Conservation (phyloP, 2,797 vertebrate species). For the Enteromius treurensis region DNA sequence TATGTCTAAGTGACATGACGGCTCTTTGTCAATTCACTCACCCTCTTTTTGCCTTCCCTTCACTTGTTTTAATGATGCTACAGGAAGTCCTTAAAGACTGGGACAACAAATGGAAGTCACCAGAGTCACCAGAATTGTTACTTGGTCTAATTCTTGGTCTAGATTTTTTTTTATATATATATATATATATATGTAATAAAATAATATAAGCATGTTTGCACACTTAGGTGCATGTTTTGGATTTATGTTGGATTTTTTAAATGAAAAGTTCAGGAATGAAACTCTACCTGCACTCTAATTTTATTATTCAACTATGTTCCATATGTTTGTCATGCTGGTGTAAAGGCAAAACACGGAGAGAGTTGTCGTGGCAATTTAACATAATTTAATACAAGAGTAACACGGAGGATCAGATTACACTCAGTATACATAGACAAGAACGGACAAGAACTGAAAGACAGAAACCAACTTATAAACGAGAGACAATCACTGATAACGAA, state of each 20-base stretch:
- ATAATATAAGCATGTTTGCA: not conserved
- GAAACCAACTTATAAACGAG: too few relatives aligned
- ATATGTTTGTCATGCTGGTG: not conserved
- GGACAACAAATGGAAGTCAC: not conserved
- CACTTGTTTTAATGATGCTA: not conserved
- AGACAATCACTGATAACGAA: too few relatives aligned
- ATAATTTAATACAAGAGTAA: too few relatives aligned
- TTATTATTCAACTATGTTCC: not conserved
- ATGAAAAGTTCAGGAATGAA: not conserved
- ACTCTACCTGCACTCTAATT: not conserved
- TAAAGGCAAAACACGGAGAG: too few relatives aligned
- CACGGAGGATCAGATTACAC: too few relatives aligned
- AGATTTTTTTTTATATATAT: not conserved
- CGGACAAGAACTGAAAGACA: too few relatives aligned
- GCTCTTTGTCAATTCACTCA: constrained; percentile 24
- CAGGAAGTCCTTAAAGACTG: not conserved
- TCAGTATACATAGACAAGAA: too few relatives aligned
- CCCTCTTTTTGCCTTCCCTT: not conserved
- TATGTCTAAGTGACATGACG: constrained; percentile 19
- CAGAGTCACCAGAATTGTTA: not conserved
- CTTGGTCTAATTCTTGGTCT: not conserved
- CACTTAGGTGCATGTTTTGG: not conserved
- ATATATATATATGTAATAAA: not conserved
- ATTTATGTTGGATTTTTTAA: not conserved
- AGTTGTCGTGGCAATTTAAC: too few relatives aligned